These are phyloP conservation scores for Lytechinus variegatus DNA, from an alignment of 35 echinoderm and acorn worm species.

Conservation along the genomic window DNA sequence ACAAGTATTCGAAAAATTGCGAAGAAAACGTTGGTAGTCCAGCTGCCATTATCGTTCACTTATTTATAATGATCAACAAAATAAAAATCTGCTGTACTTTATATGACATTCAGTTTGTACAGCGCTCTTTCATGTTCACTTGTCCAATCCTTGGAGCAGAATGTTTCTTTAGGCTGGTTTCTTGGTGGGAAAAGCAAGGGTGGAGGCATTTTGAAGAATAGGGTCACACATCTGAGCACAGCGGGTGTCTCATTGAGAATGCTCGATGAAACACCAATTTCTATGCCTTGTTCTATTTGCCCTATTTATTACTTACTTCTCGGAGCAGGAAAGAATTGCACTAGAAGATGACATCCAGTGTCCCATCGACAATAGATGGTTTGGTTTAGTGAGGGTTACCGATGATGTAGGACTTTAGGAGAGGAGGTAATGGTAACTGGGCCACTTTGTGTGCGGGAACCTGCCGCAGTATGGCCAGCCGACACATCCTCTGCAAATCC, in stretches of 20 bases:
- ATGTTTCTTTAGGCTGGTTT: not conserved
- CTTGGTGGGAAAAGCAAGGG: not conserved
- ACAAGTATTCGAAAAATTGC: not conserved
- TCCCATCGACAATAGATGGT: not conserved
- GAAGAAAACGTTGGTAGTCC: not conserved
- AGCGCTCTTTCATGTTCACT: not conserved
- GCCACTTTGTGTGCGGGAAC: constrained; percentile 72
- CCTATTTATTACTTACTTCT: not conserved
- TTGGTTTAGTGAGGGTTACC: constrained; percentile 62
- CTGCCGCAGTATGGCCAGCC: constrained; percentile 72
- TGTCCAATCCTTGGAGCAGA: not conserved
- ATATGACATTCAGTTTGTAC: not conserved
- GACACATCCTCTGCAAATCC: constrained; percentile 66
- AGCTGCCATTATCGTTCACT: not conserved
- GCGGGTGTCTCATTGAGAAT: not conserved
- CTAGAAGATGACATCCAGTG: not conserved
- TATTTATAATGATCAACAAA: not conserved
- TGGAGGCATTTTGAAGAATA: not conserved
- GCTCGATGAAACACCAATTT: not conserved
- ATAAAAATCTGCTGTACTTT: constrained; percentile 6
- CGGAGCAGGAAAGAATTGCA: not conserved
- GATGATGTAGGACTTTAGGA: constrained; percentile 70
- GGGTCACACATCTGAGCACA: not conserved
- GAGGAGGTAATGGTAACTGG: constrained; percentile 73
- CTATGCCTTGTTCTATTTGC: not conserved